These are phyloP conservation scores for Pelodytes ibericus DNA, from an alignment of 2,797 vertebrate genomes.

Conservation along the genomic window DNA sequence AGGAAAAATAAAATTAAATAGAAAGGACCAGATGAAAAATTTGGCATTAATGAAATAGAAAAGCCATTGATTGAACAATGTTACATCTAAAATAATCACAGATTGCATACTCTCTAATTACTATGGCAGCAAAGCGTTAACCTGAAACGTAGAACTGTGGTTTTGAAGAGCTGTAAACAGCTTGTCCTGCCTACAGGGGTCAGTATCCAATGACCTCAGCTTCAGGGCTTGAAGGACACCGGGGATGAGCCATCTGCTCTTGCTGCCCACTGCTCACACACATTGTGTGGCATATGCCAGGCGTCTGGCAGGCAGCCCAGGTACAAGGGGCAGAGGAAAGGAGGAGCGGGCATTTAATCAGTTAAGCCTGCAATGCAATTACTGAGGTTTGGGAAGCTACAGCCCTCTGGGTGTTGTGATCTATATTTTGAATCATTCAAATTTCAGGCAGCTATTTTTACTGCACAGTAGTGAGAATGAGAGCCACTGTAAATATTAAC, in stretches of 20 bases:
- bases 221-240: constrained; percentile 39
- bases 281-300: constrained; percentile 44
- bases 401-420: no score
- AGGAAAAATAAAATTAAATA: no score
- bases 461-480: no score
- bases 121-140: no score
- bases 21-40: no score
- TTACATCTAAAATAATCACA: no score
- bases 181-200: constrained; percentile 41
- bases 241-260: constrained; percentile 45
- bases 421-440: no score
- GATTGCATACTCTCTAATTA: no score
- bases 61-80: no score
- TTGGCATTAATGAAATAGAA: no score
- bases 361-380: not conserved
- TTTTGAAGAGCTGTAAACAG: constrained; percentile 23
- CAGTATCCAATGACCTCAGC: constrained; percentile 31
- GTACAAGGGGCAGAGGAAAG: not conserved
- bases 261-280: constrained; percentile 22
- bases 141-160: not conserved
- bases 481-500: no score
- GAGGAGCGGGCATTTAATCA: constrained; percentile 14
- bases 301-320: constrained; percentile 32
- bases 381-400: not conserved
- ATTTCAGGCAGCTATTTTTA: no score